Base-by-base conservation (phyloP, 92 coral and sea anemone genomes). In the Bergia sp. region DNA sequence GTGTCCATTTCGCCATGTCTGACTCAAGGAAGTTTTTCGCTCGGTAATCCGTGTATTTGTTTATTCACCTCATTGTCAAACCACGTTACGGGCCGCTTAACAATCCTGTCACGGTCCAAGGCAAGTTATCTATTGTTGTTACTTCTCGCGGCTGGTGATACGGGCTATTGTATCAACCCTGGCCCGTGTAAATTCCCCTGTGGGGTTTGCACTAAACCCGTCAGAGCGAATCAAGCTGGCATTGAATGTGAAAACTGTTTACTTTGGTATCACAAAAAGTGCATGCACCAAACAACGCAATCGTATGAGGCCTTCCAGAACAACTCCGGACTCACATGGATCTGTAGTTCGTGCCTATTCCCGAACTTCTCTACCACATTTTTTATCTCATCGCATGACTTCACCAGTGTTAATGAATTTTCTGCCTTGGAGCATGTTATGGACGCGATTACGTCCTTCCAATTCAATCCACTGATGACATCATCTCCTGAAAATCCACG, bases 321-420 rank as follows among this genome's bases (percentile, higher is more conserved):
- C 74, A 79, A 88, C 41, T 79, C 90, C 37, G 38, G 64, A 38
- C 71, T 88, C 37, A 58, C 55, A 88, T 88, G 90, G 47, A 44
- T 44, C 47, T 44, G 47, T 53, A 39, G 12, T 41, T 20, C 58
- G 36, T 86, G 89, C 57, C n/a, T 75, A 38, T 86, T 76, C 23
- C 89, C 89, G 77, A 85, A 86, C 72, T 86, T 86, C 89, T 73
- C 85, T 41, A 21, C 86, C 20, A 76, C 20, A 37, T 12, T 6
- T 12, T 76, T 47, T 13, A 40, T 76, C 76, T 82, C 86, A 8
- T 39, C 85, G 5, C 47, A 44, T 44, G 47, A 44, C 47, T 3
- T 44, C 47, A 5, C 47, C 47, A 44, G 3, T 44, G 47, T 44
- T 44, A 44, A 44, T 44, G 47, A 44, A 44, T 44, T 44, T 44